Evolutionary conservation across 2,797 vertebrate species (phyloP).

Genomic region (Hydrolagus colliei): DNA sequence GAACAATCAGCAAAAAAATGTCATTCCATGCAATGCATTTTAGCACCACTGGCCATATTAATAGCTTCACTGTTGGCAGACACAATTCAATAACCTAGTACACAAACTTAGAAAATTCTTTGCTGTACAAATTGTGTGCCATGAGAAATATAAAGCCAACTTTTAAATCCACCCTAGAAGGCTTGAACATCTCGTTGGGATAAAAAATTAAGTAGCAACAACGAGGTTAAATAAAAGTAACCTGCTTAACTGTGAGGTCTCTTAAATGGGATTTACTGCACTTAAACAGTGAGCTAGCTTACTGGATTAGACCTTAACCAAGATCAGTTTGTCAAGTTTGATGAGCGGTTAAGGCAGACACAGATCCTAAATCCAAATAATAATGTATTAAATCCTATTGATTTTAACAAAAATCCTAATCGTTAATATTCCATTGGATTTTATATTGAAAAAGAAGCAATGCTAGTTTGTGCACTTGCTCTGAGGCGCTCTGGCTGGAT

Average conservation of each 20-base stretch:
- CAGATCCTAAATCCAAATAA: not conserved
- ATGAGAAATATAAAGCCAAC: not conserved
- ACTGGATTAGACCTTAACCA: no score
- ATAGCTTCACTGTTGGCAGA: not conserved
- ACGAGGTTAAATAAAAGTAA: not conserved
- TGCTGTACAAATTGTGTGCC: not conserved
- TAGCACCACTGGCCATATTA: not conserved
- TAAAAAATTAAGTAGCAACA: not conserved
- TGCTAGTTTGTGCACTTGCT: not conserved
- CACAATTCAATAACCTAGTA: not conserved
- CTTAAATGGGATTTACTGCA: not conserved
- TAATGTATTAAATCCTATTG: not conserved
- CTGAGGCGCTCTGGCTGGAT: not conserved
- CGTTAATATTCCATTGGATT: not conserved
- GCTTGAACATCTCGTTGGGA: not conserved
- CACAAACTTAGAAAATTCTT: not conserved
- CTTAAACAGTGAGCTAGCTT: not conserved
- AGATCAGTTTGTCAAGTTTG: not conserved
- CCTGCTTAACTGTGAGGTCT: not conserved
- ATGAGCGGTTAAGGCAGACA: not conserved
- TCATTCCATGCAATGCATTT: no score
- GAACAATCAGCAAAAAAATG: no score
- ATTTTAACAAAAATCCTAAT: not conserved
- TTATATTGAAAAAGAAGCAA: not conserved
- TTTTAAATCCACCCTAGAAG: not conserved